Conservation (phyloP, 2,113 vertebrate species). For the Vicugna pacos region DNA sequence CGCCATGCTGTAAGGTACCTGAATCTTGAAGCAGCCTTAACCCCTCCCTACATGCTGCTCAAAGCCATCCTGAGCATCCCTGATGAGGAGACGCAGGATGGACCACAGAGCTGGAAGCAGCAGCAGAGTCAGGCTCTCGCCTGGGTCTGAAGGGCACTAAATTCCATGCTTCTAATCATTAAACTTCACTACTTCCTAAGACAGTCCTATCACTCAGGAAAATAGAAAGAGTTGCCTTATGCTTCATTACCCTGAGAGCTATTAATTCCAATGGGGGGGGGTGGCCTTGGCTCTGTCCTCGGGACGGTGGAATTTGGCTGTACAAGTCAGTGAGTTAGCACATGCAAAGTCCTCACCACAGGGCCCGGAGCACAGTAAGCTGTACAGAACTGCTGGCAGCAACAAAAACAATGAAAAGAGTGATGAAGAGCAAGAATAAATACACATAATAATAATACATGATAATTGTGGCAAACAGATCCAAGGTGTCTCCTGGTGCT, state of each 20-base stretch:
- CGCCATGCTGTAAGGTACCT: accelerated
- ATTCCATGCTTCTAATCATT: not conserved
- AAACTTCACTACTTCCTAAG: not conserved
- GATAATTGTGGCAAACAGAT: not conserved
- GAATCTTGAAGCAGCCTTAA: not conserved
- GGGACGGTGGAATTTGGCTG: not conserved
- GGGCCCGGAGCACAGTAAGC: not conserved
- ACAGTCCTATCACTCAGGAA: not conserved
- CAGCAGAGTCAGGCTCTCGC: not conserved
- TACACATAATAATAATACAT: not conserved
- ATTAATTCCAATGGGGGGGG: not conserved
- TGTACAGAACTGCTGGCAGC: not conserved
- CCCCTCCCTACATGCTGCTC: accelerated
- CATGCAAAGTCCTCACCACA: not conserved
- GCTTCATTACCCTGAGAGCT: not conserved
- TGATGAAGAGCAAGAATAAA: not conserved
- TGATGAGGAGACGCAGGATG: not conserved
- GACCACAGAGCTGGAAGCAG: not conserved
- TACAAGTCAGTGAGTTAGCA: not conserved
- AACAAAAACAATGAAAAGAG: not conserved
- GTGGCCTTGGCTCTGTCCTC: not conserved
- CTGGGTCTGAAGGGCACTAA: not conserved
- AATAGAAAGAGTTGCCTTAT: not conserved
- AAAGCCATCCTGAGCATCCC: not conserved
- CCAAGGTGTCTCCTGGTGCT: not conserved